These are phyloP conservation scores for Dromaius novaehollandiae DNA, from an alignment of 2,113 vertebrate species.

Conservation along the genomic window DNA sequence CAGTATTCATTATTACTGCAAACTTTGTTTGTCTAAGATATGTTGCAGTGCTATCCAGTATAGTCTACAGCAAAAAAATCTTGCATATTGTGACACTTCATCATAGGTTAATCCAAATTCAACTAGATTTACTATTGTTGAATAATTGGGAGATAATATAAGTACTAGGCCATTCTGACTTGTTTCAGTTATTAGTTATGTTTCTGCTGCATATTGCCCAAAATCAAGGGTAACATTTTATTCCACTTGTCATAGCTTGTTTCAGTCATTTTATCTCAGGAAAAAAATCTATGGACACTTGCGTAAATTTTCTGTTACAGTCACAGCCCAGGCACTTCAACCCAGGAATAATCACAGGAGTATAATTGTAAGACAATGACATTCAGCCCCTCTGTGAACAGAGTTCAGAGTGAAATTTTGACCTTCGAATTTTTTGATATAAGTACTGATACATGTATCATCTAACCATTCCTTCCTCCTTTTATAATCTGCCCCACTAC, in stretches of 20 bases:
- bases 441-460: background rate
- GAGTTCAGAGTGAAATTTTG: background rate
- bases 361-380: background rate
- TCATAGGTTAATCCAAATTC: background rate
- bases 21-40: background rate
- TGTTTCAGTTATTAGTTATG: background rate
- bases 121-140: background rate
- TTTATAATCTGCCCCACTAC: background rate
- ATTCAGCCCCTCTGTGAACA: background rate
- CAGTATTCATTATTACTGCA: background rate
- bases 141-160: background rate
- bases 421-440: background rate
- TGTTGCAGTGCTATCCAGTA: background rate
- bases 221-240: background rate
- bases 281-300: background rate
- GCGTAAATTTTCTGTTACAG: background rate
- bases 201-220: background rate
- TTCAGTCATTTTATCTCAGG: background rate
- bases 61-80: background rate
- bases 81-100: background rate
- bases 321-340: background rate
- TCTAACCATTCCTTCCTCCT: background rate
- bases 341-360: background rate
- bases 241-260: background rate
- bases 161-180: background rate